phyloP scores from a whole-genome alignment of 2,888 invertebrate species.

The Subacronicta megacephala region DNA sequence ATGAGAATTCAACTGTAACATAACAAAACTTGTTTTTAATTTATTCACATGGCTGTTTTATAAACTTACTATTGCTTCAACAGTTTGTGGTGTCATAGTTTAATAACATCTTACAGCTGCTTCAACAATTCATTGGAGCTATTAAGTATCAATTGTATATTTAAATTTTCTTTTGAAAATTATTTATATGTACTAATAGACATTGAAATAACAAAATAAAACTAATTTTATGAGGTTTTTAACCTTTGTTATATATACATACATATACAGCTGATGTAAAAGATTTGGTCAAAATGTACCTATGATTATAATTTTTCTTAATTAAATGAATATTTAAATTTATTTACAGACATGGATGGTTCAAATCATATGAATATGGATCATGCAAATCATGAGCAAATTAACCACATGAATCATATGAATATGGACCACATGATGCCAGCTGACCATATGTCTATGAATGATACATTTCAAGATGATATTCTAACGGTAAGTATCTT shows the following conservation, averaged over 20 bases:
- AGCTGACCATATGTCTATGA: conserved; percentile 58
- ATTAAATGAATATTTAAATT: background rate
- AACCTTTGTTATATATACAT: too few species aligned
- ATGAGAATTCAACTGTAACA: conserved; percentile 25
- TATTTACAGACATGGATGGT: conserved; percentile 55
- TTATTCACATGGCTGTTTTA: conserved; percentile 50
- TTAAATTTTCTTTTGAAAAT: too few species aligned
- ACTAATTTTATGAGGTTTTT: too few species aligned
- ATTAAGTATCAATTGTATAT: conserved; percentile 12
- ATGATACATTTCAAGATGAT: conserved; percentile 53
- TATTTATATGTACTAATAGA: too few species aligned
- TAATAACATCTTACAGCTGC: conserved; percentile 48
- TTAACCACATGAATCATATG: conserved; percentile 54
- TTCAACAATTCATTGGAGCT: conserved; percentile 28
- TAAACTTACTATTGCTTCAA: conserved; percentile 49
- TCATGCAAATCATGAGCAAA: conserved; percentile 64
- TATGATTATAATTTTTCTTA: too few species aligned
- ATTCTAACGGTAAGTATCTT: conserved; percentile 45
- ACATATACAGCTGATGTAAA: too few species aligned
- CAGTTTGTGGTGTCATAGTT: conserved; percentile 30
- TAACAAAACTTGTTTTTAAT: conserved; percentile 42
- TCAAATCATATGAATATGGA: conserved; percentile 63
- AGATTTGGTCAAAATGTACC: too few species aligned
- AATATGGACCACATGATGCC: conserved; percentile 60
- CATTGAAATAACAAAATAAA: too few species aligned